Percentiles rank a stretch among this genome's conserved stretches.
Evolutionary conservation across 2,888 invertebrate species (phyloP).

Genomic region (Abrostola triplasia): DNA sequence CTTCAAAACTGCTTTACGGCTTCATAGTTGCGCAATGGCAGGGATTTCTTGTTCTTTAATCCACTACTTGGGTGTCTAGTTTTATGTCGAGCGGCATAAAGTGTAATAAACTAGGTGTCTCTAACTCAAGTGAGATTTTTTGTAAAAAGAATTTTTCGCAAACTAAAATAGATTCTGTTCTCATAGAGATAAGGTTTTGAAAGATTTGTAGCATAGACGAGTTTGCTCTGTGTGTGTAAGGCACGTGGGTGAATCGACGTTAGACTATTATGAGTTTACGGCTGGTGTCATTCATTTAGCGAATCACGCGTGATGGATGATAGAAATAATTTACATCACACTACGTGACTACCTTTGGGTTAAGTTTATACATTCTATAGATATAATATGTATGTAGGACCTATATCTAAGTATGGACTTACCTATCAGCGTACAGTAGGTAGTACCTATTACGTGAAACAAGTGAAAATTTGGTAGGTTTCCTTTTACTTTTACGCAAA

Average conservation of each 20-base stretch:
- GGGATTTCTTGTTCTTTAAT: conserved; percentile 76
- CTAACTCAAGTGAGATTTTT: conserved; percentile 58
- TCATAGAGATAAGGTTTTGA: conserved; percentile 42
- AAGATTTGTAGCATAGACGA: conserved; percentile 18
- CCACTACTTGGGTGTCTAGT: conserved; percentile 86
- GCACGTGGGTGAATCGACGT: conserved; percentile 81
- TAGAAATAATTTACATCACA: conserved; percentile 67
- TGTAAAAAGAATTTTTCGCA: conserved; percentile 1
- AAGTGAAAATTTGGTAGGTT: not conserved
- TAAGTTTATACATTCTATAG: conserved; percentile 4
- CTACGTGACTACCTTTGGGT: conserved; percentile 18
- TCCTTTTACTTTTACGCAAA: not conserved
- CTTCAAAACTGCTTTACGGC: conserved; percentile 58
- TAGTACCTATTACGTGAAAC: too few relatives aligned
- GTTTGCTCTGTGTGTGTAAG: conserved; percentile 27
- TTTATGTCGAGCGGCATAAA: conserved; percentile 80
- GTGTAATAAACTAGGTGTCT: conserved; percentile 77
- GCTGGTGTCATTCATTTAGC: conserved; percentile 83
- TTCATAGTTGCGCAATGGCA: conserved; percentile 72
- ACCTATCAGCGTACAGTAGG: not conserved
- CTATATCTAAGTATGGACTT: not conserved
- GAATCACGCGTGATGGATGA: conserved; percentile 74
- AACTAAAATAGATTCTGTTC: conserved; percentile 62
- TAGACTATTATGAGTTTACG: conserved; percentile 78
- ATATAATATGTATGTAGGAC: not conserved